Evolutionary conservation across 1,140 invertebrate genomes (phyloP).

Genomic region (Dendrolimus punctatus): DNA sequence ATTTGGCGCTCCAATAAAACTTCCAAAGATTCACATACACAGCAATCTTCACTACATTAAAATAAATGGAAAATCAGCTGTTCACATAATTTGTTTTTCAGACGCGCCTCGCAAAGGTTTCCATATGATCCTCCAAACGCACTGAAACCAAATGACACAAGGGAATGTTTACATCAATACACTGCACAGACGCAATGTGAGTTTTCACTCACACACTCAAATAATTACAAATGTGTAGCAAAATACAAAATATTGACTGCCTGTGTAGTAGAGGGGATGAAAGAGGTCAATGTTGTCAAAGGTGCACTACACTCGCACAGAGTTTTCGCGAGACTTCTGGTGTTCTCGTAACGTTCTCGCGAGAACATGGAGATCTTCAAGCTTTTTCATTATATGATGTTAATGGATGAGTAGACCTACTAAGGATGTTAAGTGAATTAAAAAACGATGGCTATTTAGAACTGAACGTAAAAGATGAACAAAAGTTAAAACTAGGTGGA

Average conservation of each 20-base stretch:
- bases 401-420: too few species aligned
- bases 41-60: slow-evolving; percentile 22
- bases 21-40: slow-evolving; percentile 9
- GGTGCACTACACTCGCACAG: background rate
- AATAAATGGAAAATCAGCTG: slow-evolving; percentile 39
- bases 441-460: too few species aligned
- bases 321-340: too few species aligned
- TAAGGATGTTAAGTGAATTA: too few species aligned
- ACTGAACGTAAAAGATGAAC: too few species aligned
- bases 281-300: slow-evolving; percentile 54
- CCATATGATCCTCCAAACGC: slow-evolving; percentile 53
- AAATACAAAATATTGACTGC: slow-evolving; percentile 39
- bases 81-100: slow-evolving; percentile 37
- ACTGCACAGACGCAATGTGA: slow-evolving; percentile 53
- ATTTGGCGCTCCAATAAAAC: slow-evolving; percentile 18
- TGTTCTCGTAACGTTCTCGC: too few species aligned
- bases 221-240: slow-evolving; percentile 17
- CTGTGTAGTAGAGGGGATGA: slow-evolving; percentile 33
- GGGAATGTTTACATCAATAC: slow-evolving; percentile 66
- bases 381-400: too few species aligned
- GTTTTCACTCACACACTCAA: slow-evolving; percentile 43
- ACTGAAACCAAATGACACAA: slow-evolving; percentile 62
- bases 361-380: too few species aligned
- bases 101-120: slow-evolving; percentile 36
- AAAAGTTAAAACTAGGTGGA: too few species aligned